A percentile compares a stretch with the other conserved stretches of the same genome.
Conservation (phyloP, 2,113 vertebrate species). For the Dryoscopus gambensis region DNA sequence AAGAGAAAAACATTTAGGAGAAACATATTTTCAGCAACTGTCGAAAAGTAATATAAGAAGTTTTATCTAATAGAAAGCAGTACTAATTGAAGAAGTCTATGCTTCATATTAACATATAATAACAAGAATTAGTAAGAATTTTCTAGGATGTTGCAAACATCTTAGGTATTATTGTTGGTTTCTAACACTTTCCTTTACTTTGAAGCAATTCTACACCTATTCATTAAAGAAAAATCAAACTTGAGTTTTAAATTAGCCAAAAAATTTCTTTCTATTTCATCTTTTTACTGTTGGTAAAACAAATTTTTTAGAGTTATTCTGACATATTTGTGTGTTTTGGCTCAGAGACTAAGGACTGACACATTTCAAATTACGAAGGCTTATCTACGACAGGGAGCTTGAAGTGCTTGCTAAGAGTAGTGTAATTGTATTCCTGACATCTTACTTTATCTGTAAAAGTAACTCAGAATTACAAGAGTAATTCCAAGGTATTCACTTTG, state of each 20-base stretch:
- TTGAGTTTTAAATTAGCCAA: not conserved
- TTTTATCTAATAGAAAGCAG: not conserved
- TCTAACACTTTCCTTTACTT: not conserved
- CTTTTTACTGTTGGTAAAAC: not conserved
- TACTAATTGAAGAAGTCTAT: not conserved
- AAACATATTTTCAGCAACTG: not conserved
- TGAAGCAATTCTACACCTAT: not conserved
- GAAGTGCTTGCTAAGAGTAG: not conserved
- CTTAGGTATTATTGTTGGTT: not conserved
- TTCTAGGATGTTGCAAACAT: not conserved
- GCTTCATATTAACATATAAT: not conserved
- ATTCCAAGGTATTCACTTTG: not conserved
- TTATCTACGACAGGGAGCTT: not conserved
- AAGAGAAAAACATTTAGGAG: not conserved
- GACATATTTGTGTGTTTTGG: not conserved
- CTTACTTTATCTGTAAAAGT: not conserved
- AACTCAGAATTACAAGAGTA: not conserved
- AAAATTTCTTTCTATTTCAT: not conserved
- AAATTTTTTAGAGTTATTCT: not conserved
- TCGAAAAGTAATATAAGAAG: not conserved
- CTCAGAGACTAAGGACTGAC: not conserved
- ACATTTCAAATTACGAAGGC: not conserved
- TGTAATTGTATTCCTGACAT: not conserved
- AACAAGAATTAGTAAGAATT: not conserved
- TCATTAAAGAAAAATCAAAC: not conserved